Evolutionary conservation across 2,797 vertebrate genomes (phyloP), one percentile per base, ranked within the genome.

Genomic region (Sciurus vulgaris): DNA sequence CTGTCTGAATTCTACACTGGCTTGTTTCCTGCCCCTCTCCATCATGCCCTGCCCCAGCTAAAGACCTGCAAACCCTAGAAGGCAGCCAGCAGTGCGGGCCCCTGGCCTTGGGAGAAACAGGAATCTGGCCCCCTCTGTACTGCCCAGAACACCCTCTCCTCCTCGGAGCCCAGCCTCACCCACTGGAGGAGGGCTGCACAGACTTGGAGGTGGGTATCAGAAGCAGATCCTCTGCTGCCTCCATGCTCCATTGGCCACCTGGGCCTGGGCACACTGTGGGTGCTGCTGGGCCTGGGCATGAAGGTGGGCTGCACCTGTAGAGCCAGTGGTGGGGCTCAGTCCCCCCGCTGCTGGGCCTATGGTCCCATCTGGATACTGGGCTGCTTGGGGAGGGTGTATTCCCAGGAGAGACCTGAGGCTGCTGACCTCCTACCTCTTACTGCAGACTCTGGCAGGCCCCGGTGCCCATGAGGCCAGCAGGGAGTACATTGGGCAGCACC

Each of bases 201-300:
- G 38, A n/a, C 76, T 41, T 41, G 63, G 24, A 4, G 3, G 15
- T 1, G 6, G 30, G 26, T n/a, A 6, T 33, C 33, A 14, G 63
- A 54, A 28, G 33, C 28, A 2, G 33, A 10, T 15, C 51, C 30
- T 2, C 24, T 3, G 11, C 30, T 4, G 8, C 33, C 86, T 30
- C 22, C 1, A 2, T 4, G 8, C 56, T n/a, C 35, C 3, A 1
- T 22, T 17, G 10, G 4, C 30, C 18, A 4, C 61, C 20, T 1
- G 1, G 73, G 24, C 24, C 30, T 38, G 38, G 38, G 38, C 38
- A 4, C 38, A 38, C 38, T 38, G 38, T 38, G 38, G 38, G 38
- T 38, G 38, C 38, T 38, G 38, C 38, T 38, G 38, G 38, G 38
- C 38, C 38, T 33, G 28, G 47, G 44, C 33, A 5, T 4, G 61